phyloP scores from a whole-genome alignment of 2,113 vertebrate genomes.

The Chaenogobius annularis region DNA sequence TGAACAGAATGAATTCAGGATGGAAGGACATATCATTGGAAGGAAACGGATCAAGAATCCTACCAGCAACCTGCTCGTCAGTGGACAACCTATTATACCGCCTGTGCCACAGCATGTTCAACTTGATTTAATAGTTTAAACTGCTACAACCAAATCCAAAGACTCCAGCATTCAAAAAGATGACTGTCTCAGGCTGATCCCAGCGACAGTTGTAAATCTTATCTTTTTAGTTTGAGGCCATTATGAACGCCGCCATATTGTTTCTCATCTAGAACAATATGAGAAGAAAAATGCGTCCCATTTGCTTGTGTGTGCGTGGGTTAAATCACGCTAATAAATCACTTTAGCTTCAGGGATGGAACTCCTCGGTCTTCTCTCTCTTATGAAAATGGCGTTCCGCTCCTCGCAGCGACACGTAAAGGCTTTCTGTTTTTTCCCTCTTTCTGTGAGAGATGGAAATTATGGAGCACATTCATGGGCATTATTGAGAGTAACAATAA shows the following conservation, averaged over 20 bases:
- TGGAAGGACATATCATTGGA: too few species aligned
- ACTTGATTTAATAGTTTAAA: too few species aligned
- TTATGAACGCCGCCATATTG: constrained; percentile 2
- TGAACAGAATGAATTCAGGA: too few species aligned
- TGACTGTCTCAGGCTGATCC: not conserved
- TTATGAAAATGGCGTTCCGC: constrained; percentile 1
- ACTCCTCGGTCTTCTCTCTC: constrained; percentile 10
- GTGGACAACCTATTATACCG: too few species aligned
- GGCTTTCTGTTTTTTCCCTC: not conserved
- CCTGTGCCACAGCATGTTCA: too few species aligned
- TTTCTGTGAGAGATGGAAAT: constrained; percentile 16
- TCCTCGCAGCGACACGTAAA: not conserved
- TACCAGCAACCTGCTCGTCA: too few species aligned
- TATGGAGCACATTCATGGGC: constrained; percentile 15
- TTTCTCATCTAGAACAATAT: not conserved
- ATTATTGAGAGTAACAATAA: constrained; percentile 25
- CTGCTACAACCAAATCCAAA: too few species aligned
- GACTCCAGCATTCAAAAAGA: too few species aligned
- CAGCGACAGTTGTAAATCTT: not conserved
- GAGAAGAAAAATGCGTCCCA: constrained; percentile 14
- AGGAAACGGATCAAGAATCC: too few species aligned
- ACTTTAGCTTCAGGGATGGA: constrained; percentile 16
- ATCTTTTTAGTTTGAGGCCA: constrained; percentile 8
- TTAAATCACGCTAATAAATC: constrained; percentile 41
- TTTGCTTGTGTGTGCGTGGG: not conserved